These are phyloP conservation scores for Morone saxatilis DNA, from an alignment of 2,113 vertebrate genomes.

Conservation along the genomic window DNA sequence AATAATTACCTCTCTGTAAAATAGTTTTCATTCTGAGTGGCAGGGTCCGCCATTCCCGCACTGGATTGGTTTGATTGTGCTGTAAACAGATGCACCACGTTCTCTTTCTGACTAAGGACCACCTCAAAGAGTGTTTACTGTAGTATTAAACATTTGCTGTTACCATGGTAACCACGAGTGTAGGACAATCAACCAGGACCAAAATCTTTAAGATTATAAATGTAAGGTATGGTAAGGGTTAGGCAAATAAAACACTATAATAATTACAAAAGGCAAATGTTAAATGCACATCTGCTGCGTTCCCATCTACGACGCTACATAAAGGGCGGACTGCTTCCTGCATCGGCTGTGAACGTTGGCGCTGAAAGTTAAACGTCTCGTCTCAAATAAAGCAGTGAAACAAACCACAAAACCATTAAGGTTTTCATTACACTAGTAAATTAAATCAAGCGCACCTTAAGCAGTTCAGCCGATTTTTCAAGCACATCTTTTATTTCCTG, in stretches of 20 bases:
- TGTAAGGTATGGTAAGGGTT: too few species aligned
- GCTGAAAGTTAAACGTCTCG: neutral
- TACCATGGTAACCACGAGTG: neutral
- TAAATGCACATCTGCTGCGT: neutral
- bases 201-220: too few species aligned
- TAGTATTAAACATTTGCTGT: neutral
- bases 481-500: conserved; percentile 39
- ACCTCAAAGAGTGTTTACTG: neutral
- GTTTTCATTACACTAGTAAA: conserved; percentile 13
- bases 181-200: too few species aligned
- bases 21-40: too few species aligned
- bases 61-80: neutral
- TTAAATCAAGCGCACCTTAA: conserved; percentile 58
- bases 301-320: neutral
- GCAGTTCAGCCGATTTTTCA: conserved; percentile 28
- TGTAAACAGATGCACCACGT: neutral
- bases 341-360: neutral
- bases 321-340: neutral
- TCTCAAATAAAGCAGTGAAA: neutral
- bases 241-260: neutral
- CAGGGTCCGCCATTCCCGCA: too few species aligned
- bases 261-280: neutral
- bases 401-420: neutral
- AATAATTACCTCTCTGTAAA: neutral
- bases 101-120: neutral